A percentile compares a stretch with the other conserved stretches of the same genome.
Evolutionary conservation across 2,797 vertebrate genomes (phyloP).

Genomic region (Acipenser oxyrinchus): DNA sequence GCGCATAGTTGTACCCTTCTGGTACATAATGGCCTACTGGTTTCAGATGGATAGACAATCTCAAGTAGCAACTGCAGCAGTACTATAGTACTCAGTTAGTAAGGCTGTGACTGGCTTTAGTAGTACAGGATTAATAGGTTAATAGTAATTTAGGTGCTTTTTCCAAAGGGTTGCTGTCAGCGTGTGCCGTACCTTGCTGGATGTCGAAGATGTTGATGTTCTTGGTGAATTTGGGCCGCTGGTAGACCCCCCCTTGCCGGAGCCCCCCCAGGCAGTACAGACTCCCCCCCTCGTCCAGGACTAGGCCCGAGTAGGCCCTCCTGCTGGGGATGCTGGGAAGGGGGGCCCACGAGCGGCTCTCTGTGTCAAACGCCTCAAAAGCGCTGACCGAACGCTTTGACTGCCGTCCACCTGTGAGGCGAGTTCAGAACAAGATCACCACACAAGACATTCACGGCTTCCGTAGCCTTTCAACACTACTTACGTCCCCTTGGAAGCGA

Average conservation of each 20-base stretch:
- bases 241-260: conserved; percentile 81
- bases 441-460: neutral
- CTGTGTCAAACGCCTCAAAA: conserved; percentile 85
- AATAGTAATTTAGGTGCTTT: conserved; percentile 1
- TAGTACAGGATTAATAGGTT: neutral
- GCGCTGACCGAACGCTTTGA: conserved; percentile 82
- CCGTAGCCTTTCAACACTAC: too few species aligned
- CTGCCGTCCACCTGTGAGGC: conserved; percentile 76
- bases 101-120: conserved; percentile 5
- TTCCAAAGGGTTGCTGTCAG: neutral
- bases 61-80: conserved; percentile 1
- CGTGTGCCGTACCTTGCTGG: conserved; percentile 67
- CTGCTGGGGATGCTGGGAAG: conserved; percentile 85
- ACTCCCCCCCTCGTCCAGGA: conserved; percentile 67
- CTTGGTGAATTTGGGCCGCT: conserved; percentile 91
- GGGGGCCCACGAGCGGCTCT: conserved; percentile 75
- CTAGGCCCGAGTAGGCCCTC: conserved; percentile 81
- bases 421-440: neutral
- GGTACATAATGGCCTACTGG: conserved; percentile 13
- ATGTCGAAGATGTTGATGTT: conserved; percentile 87
- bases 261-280: conserved; percentile 87
- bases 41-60: conserved; percentile 10
- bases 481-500: too few species aligned
- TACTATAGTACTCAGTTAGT: conserved; percentile 1
- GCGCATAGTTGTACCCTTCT: conserved; percentile 17